phyloP scores from a whole-genome alignment of 2,113 vertebrate species.

The Oreochromis niloticus region DNA sequence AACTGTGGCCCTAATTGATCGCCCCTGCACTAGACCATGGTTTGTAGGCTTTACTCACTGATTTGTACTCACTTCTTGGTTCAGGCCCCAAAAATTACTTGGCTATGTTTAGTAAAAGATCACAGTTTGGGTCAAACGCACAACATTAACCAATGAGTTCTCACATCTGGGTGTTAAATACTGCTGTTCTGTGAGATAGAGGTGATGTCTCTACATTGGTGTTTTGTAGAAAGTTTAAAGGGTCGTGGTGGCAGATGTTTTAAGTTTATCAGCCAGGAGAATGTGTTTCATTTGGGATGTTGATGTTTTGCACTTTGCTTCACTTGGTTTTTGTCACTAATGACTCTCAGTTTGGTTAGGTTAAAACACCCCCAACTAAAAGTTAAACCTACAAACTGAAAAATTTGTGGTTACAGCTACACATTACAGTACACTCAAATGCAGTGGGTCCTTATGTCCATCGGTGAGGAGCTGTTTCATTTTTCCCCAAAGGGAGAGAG shows the following conservation, averaged over 20 bases:
- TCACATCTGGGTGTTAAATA: not conserved
- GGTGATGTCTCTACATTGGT: not conserved
- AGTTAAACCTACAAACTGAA: not conserved
- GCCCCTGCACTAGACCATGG: not conserved
- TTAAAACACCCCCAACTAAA: not conserved
- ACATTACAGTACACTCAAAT: not conserved
- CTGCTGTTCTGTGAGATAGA: not conserved
- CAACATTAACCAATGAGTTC: not conserved
- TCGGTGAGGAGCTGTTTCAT: not conserved
- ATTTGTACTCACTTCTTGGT: not conserved
- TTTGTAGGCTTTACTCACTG: not conserved
- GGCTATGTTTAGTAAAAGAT: not conserved
- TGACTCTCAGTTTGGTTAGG: not conserved
- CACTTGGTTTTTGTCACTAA: not conserved
- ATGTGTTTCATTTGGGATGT: not conserved
- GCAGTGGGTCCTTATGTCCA: not conserved
- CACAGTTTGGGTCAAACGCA: not conserved
- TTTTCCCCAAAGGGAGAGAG: not conserved
- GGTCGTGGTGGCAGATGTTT: not conserved
- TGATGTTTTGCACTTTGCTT: not conserved
- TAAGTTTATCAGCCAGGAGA: not conserved
- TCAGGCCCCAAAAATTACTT: not conserved
- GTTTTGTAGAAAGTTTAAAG: not conserved
- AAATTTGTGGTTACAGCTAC: not conserved
- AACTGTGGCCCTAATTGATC: not conserved